Conservation (phyloP, 2,888 invertebrate species). For the Neoaliturus tenellus region DNA sequence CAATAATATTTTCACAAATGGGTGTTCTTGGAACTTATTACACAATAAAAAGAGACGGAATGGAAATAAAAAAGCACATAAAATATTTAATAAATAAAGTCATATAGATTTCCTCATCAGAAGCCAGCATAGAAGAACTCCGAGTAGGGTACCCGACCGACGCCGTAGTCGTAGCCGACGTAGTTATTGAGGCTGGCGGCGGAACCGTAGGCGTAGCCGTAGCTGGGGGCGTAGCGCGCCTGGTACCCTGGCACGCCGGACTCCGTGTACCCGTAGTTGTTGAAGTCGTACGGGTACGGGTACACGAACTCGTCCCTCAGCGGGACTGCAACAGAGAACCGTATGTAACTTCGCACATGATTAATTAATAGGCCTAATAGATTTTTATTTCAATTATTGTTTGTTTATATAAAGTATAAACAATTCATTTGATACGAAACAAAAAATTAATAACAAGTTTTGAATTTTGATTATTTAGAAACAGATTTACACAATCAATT, state of each 20-base stretch:
- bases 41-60: neutral
- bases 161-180: neutral
- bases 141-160: neutral
- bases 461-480: too few species aligned
- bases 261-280: conserved; percentile 30
- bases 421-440: too few species aligned
- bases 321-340: neutral
- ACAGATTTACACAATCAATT: too few species aligned
- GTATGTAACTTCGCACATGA: too few species aligned
- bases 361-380: too few species aligned
- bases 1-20: too few species aligned
- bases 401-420: too few species aligned
- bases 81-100: conserved; percentile 6
- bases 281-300: conserved; percentile 33
- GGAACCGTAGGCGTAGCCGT: neutral
- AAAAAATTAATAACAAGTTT: too few species aligned
- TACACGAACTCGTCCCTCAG: conserved; percentile 16
- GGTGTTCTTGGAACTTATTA: too few species aligned
- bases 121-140: neutral
- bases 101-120: neutral
- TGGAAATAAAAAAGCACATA: neutral
- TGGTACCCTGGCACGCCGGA: conserved; percentile 4
- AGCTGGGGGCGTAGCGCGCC: neutral
- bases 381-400: too few species aligned
- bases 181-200: neutral